Evolutionary conservation across 2,113 vertebrate genomes (phyloP), one percentile per base, ranked within the genome.

Genomic region (Myocastor coypus): DNA sequence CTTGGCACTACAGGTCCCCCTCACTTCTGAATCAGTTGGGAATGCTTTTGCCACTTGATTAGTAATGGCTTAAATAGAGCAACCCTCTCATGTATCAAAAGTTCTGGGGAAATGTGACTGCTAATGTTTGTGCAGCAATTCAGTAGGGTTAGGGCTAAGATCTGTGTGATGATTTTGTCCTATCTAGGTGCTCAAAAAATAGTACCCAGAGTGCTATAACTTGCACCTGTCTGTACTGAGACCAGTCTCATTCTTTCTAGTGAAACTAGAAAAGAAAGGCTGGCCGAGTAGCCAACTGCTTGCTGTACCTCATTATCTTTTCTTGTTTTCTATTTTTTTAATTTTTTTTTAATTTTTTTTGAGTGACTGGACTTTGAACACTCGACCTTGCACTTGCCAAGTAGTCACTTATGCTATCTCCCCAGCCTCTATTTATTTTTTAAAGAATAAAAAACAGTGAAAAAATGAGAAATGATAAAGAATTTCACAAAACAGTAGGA

Each of bases 21-120:
- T 86, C 5, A 16, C 16, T 37, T 50, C 40, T 59, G 4, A 87
- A 83, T 96, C 82, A 90, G 32, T 85, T 83, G 59, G n/a, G 9
- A 89, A 87, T 87, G 40, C 20, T 95, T 96, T 75, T 46, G 34
- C 34, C 80, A 85, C 52, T 50, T 30, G 68, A 93, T 32, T 89
- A 75, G 77, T 75, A 89, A 85, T 64, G 59, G 26, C 16, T 73
- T 85, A 8, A 85, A 85, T 73, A 68, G 32, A 64, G 55, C 37
- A 90, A 34, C 50, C 59, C 89, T 93, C 71, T 83, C 26, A 63
- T 42, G 68, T 42, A 63, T 68, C 13, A 83, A 90, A 55, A 92
- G 64, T 78, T 61, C 37, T 80, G 34, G 46, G 52, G 63, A 94
- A 66, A 92, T 32, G 22, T 80, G 20, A 42, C 37, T 89, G 28